Conservation (phyloP, 2,113 vertebrate species). For the Pangasianodon gigas region DNA sequence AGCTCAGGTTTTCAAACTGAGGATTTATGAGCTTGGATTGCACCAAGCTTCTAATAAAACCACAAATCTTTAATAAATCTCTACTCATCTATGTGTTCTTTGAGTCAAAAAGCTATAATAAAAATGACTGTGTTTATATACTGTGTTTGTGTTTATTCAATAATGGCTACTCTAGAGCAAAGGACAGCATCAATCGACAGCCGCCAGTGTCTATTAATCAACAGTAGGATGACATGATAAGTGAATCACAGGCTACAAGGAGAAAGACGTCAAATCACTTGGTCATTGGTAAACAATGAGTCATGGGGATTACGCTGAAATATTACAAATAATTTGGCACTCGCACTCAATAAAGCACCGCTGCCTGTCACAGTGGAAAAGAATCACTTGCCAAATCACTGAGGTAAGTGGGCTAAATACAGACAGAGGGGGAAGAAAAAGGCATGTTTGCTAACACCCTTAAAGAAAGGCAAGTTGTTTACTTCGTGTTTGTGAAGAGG, state of each 20-base stretch:
- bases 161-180: neutral
- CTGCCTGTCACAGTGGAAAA: conserved; percentile 50
- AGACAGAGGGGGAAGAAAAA: conserved; percentile 20
- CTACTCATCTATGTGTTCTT: neutral
- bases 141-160: neutral
- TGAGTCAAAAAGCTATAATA: neutral
- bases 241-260: neutral
- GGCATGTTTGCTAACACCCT: conserved; percentile 17
- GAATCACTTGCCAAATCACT: conserved; percentile 50
- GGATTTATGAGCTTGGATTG: neutral
- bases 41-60: neutral
- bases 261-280: conserved; percentile 47
- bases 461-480: neutral
- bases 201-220: neutral
- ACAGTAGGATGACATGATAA: neutral
- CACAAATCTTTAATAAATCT: neutral
- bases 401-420: conserved; percentile 55
- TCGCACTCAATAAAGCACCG: conserved; percentile 27
- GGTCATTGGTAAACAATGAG: conserved; percentile 65
- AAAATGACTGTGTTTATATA: neutral
- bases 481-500: neutral
- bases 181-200: neutral
- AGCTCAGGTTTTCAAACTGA: neutral
- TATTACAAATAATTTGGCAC: conserved; percentile 25
- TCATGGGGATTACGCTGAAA: conserved; percentile 55